These are phyloP conservation scores for Serranus cabrilla DNA, from an alignment of 2,797 vertebrate species.

Conservation along the genomic window DNA sequence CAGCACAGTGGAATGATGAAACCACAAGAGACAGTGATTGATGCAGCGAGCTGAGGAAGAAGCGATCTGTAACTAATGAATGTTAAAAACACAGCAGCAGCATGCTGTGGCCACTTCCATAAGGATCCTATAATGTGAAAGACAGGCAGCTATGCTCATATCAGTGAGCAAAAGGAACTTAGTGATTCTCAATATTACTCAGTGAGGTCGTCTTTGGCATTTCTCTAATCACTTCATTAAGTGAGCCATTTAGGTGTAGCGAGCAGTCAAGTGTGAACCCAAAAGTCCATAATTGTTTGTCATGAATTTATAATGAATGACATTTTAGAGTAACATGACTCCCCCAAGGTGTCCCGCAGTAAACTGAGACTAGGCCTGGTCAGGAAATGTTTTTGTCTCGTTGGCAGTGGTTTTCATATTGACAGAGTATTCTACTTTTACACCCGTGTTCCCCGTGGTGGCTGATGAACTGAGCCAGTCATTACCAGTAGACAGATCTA, in stretches of 20 bases:
- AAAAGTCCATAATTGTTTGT: not conserved
- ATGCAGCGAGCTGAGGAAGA: slow-evolving; percentile 36
- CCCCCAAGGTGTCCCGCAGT: not conserved
- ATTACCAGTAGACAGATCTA: slow-evolving; percentile 13
- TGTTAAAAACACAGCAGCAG: not conserved
- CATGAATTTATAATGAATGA: not conserved
- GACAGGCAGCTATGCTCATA: not conserved
- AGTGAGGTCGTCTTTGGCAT: not conserved
- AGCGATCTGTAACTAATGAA: slow-evolving; percentile 14
- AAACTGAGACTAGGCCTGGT: not conserved
- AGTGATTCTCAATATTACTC: not conserved
- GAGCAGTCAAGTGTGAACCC: not conserved
- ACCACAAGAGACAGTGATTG: slow-evolving; percentile 47
- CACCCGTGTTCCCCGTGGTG: not conserved
- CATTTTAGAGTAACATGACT: not conserved
- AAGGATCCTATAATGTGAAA: not conserved
- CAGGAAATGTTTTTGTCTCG: slow-evolving; percentile 11
- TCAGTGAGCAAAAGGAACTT: not conserved
- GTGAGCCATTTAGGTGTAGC: not conserved
- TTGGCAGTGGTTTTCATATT: not conserved
- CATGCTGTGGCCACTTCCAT: not conserved
- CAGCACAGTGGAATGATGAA: slow-evolving; percentile 40
- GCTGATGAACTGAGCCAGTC: not conserved
- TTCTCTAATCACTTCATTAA: slow-evolving; percentile 1
- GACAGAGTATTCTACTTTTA: not conserved